Base-by-base conservation (phyloP, 1,140 invertebrate species). In the Streblospio benedicti region DNA sequence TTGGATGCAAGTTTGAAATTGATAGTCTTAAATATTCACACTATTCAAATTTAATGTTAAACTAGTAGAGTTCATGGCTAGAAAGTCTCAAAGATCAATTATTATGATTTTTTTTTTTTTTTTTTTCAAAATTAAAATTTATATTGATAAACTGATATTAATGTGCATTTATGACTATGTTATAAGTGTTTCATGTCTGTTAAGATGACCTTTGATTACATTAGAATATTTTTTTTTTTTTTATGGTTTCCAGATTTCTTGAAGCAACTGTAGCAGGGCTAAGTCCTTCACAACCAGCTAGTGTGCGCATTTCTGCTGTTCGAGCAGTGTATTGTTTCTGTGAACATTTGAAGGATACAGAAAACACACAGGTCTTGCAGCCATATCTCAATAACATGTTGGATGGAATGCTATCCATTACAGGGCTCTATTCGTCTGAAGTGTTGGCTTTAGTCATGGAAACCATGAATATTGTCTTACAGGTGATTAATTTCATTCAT, bases 391-490 rank as follows among this genome's bases (percentile, higher is more conserved):
- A 76, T 18, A 73, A 71, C 32, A 77, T 83, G 23, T 68, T 81
- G 32, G 82, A 84, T 38, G 79, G 78, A 12, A 67, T 84, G 0
- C 65, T 84, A 16, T 68, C 73, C 44, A 73, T 84, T 59, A 79
- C 80, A 27, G 74, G 75, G 20, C 77, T 81, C 67, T 81, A 79
- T 56, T 82, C 81, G 28, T 77, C 81, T 25, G 83, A 84, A 64
- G 82, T 88, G n/a, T 68, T 89, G 2, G 80, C 81, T 1, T 67
- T 88, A 0, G 81, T 85, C 9, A 77, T 90, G 72, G 85, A 89
- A 69, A 82, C 86, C 0, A 75, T 89, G 30, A 80, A 81, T 23
- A 76, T 83, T 41, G 78, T 89, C 56, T 71, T 88, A n/a, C 76
- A 82, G 62, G 85, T 86, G 77, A 79, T 78, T 75, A 51, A 41